Percentiles rank a stretch among this genome's conserved stretches.
These are phyloP conservation scores for Syndactyla subalaris DNA, from an alignment of 2,797 vertebrate species.

Conservation along the genomic window DNA sequence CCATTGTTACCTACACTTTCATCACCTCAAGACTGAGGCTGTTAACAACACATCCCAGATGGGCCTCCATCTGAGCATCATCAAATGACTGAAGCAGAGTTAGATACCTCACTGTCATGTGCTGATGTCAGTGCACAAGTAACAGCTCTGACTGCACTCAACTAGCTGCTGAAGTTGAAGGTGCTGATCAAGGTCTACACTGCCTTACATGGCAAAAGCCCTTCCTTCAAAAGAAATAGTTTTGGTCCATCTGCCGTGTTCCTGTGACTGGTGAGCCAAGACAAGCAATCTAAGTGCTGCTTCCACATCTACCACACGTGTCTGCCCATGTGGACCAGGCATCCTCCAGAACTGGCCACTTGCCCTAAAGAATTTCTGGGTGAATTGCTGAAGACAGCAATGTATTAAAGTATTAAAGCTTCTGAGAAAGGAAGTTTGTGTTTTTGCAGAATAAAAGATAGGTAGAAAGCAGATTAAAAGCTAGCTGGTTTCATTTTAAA, in stretches of 20 bases:
- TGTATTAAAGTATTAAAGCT: not conserved
- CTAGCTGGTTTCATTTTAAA: not conserved
- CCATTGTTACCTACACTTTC: not conserved
- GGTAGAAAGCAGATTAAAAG: not conserved
- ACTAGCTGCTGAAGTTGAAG: not conserved
- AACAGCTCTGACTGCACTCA: not conserved
- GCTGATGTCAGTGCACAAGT: not conserved
- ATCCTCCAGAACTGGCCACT: not conserved
- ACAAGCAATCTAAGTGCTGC: not conserved
- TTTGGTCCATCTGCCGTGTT: not conserved
- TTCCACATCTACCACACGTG: not conserved
- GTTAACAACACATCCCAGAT: not conserved
- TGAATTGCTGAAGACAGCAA: not conserved
- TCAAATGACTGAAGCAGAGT: not conserved
- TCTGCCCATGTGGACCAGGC: not conserved
- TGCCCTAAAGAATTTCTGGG: not conserved
- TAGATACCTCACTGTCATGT: not conserved
- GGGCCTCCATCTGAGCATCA: not conserved
- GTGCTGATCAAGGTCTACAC: not conserved
- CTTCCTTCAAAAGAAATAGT: not conserved
- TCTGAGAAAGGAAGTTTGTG: not conserved
- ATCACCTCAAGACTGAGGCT: not conserved
- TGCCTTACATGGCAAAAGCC: not conserved
- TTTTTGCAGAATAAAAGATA: not conserved
- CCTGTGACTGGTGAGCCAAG: not conserved